A percentile compares a stretch with the other conserved stretches of the same genome.
Conservation (phyloP, 2,113 vertebrate species). For the Aegotheles bennettii region DNA sequence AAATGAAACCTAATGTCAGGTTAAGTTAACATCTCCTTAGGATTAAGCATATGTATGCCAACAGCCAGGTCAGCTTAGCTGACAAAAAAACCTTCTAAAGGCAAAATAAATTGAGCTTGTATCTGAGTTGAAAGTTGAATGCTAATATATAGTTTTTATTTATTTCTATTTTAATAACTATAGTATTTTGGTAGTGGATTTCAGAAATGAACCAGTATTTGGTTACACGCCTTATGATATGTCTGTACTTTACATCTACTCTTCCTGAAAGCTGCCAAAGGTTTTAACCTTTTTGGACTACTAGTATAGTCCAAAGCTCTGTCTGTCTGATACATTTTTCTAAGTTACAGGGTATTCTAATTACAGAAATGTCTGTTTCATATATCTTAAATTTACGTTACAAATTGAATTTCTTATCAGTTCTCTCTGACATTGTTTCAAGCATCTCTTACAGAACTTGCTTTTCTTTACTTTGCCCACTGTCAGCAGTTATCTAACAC, state of each 20-base stretch:
- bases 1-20: not conserved
- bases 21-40: slow-evolving; percentile 1
- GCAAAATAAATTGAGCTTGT: not conserved
- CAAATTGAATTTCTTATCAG: not conserved
- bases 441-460: not conserved
- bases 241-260: not conserved
- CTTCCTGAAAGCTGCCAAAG: not conserved
- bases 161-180: not conserved
- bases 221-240: not conserved
- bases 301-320: not conserved
- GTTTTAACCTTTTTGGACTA: not conserved
- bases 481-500: not conserved
- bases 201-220: not conserved
- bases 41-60: not conserved
- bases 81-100: not conserved
- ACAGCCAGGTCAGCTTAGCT: not conserved
- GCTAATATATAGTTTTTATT: not conserved
- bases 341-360: not conserved
- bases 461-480: not conserved
- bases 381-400: not conserved
- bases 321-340: not conserved
- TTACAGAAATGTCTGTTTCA: not conserved
- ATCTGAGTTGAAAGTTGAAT: not conserved
- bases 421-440: not conserved
- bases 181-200: not conserved